Evolutionary conservation across 2,888 invertebrate species (phyloP).

Genomic region (Mechanitis messenoides): DNA sequence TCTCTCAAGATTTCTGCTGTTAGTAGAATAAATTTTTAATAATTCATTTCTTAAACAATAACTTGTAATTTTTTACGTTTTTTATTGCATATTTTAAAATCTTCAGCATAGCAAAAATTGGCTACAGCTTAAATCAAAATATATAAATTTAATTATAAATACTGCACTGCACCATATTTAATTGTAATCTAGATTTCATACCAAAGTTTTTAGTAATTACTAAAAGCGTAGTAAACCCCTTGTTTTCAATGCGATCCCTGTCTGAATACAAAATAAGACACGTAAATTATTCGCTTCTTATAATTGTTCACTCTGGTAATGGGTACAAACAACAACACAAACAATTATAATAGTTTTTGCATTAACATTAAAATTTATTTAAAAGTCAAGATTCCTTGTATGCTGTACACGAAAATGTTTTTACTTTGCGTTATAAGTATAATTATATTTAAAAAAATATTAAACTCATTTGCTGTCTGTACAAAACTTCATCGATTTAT

Average conservation of each 20-base stretch:
- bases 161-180: no score
- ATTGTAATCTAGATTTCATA: not conserved
- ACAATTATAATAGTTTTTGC: not conserved
- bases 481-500: constrained; percentile 20
- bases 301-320: constrained; percentile 17
- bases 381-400: not conserved
- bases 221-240: not conserved
- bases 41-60: no score
- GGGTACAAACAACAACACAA: constrained; percentile 8
- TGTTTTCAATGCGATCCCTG: constrained; percentile 7
- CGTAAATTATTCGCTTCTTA: constrained; percentile 20
- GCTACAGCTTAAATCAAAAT: no score
- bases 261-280: constrained; percentile 17
- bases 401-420: no score
- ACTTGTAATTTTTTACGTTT: no score
- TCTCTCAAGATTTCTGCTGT: no score
- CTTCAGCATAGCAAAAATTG: no score
- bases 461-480: constrained; percentile 11
- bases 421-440: not conserved
- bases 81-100: no score
- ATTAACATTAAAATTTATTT: not conserved
- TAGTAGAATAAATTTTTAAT: no score
- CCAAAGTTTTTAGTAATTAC: not conserved
- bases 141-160: no score
- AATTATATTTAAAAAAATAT: not conserved